Evolutionary conservation across 2,113 vertebrate genomes (phyloP), one percentile per base, ranked within the genome.

Genomic region (Struthio camelus): DNA sequence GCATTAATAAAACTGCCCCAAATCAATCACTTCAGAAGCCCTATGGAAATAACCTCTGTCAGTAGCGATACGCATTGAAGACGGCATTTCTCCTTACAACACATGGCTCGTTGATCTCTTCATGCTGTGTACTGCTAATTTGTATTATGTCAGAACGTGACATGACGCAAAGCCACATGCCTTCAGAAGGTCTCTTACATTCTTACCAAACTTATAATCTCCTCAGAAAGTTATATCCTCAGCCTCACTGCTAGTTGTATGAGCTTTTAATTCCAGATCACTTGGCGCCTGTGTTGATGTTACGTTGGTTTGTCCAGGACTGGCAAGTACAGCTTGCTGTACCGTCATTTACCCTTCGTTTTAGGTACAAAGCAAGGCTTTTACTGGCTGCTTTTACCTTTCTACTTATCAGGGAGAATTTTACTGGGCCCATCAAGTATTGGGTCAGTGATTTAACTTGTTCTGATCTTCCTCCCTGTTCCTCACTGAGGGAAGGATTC

Each of bases 41-140:
- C 58, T 44, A 27, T 73, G 82, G 79, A 71, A 53, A 42, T 20
- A 11, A 11, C 5, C 75, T 24, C 28, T 28, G 0, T 82, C 5
- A 4, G 48, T 64, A 40, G 48, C 51, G 19, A 0, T 6, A 5
- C 15, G 2, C 9, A 0, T 4, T 2, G 50, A 87, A 48, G 61
- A 4, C 17, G 14, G 70, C 23, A 1, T 50, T 88, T 42, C 56
- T 19, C 44, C 67, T 23, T 2, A 0, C 16, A 65, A n/a, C 58
- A 11, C 0, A 0, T 28, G 61, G 27, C 87, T 67, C 2, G 1
- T 50, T 40, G 18, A 23, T 40, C 9, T 2, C 61, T 34, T 16
- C 0, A 3, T 28, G 32, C 48, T 2, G 0, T 3, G 4, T 46
- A 1, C n/a, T 19, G 64, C 80, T n/a, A 34, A 1, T n/a, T 9